phyloP scores from a whole-genome alignment of 2,113 vertebrate genomes.

The Lycaon pictus region DNA sequence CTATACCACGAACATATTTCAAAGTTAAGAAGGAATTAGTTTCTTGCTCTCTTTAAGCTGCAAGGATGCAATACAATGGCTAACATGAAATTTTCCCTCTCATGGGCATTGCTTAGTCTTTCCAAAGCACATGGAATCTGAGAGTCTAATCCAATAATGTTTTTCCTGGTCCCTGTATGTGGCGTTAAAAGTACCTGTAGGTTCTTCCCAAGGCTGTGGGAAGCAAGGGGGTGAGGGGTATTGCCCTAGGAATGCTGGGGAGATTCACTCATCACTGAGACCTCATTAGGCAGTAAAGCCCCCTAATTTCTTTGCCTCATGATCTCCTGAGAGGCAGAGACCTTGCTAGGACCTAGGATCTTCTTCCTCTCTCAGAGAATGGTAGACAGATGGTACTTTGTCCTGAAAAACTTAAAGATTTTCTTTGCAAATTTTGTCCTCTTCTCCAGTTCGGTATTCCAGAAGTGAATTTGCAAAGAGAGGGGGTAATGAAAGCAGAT shows the following conservation, averaged over 20 bases:
- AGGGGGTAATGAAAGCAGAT: background rate
- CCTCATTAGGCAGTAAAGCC: background rate
- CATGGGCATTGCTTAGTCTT: background rate
- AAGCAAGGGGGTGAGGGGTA: background rate
- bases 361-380: background rate
- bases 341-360: background rate
- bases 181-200: background rate
- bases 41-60: background rate
- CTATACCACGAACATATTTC: background rate
- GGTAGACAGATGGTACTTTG: background rate
- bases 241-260: background rate
- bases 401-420: too few species aligned
- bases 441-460: background rate
- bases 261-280: background rate
- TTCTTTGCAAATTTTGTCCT: background rate
- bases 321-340: background rate
- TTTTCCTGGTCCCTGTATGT: background rate
- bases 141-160: background rate
- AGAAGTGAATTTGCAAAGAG: background rate
- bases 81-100: background rate
- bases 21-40: background rate
- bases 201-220: background rate
- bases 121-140: background rate
- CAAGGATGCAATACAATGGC: background rate
- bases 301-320: background rate